phyloP scores from a whole-genome alignment of 2,888 invertebrate species.

The Acrobasis suavella region DNA sequence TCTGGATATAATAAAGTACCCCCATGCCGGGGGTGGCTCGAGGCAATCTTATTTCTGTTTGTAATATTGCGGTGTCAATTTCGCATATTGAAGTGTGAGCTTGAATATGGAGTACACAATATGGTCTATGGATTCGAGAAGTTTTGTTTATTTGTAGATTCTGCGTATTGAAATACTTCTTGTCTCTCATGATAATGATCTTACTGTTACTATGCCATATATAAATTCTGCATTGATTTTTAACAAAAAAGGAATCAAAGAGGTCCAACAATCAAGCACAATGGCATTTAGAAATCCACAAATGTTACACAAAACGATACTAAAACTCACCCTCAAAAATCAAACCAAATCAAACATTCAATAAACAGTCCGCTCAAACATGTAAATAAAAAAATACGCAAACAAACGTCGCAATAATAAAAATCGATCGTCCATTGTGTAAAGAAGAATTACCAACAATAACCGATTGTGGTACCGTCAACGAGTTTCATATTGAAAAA shows the following conservation, averaged over 20 bases:
- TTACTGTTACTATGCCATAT: background rate
- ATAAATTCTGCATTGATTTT: background rate
- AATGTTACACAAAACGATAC: constrained; percentile 34
- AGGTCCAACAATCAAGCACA: constrained; percentile 20
- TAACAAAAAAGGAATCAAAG: background rate
- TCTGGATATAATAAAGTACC: constrained; percentile 77
- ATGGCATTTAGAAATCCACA: constrained; percentile 40
- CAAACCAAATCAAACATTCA: constrained; percentile 41
- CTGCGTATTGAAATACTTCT: background rate
- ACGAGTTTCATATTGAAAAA: constrained; percentile 67
- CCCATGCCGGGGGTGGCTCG: constrained; percentile 61
- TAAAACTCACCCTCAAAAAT: constrained; percentile 45
- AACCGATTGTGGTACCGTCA: constrained; percentile 74
- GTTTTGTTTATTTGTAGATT: constrained; percentile 11
- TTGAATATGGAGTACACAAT: constrained; percentile 67
- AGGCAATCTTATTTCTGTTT: constrained; percentile 81
- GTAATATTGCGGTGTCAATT: constrained; percentile 82
- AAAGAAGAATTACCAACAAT: constrained; percentile 67
- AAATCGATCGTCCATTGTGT: constrained; percentile 53
- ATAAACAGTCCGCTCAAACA: constrained; percentile 41
- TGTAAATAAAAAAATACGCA: constrained; percentile 53
- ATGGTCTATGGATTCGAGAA: constrained; percentile 55
- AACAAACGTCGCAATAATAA: constrained; percentile 58
- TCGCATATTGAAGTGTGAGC: constrained; percentile 79
- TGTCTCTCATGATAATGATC: background rate